phyloP scores from a whole-genome alignment of 2,797 vertebrate genomes.

The Phrynocephalus guinanensis region DNA sequence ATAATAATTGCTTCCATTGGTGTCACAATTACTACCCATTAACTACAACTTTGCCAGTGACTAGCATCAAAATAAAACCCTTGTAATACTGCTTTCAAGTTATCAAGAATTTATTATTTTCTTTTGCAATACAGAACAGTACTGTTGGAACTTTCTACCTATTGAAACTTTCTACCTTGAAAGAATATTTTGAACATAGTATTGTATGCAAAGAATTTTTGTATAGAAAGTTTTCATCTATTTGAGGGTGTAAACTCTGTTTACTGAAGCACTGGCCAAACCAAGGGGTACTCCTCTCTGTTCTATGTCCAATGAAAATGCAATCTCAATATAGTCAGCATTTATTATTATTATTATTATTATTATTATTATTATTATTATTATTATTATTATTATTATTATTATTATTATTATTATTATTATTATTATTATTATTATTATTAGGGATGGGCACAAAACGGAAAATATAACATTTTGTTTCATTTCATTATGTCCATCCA shows the following conservation, averaged over 20 bases:
- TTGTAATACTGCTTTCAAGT: constrained; percentile 4
- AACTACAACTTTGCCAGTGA: background rate
- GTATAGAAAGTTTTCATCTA: background rate
- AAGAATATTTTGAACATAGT: background rate
- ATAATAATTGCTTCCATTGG: constrained; percentile 33
- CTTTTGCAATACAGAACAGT: background rate
- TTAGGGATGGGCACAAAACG: too few relatives aligned
- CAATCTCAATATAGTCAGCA: background rate
- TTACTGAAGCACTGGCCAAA: background rate
- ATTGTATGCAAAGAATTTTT: background rate
- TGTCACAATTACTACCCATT: constrained; percentile 32
- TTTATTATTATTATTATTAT: background rate
- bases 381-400: too few relatives aligned
- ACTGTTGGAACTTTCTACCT: background rate
- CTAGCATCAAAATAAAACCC: constrained; percentile 9
- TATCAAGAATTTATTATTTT: constrained; percentile 9
- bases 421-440: too few relatives aligned
- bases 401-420: too few relatives aligned
- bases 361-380: too few relatives aligned
- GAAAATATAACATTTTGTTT: too few relatives aligned
- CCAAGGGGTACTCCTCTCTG: too few relatives aligned
- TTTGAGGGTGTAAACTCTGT: background rate
- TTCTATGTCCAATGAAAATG: background rate
- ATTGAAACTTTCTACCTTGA: background rate
- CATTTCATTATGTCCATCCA: too few relatives aligned